A percentile compares a stretch with the other conserved stretches of the same genome.
phyloP scores from a whole-genome alignment of 1,140 invertebrate genomes.

The Geopemphigus sp. region DNA sequence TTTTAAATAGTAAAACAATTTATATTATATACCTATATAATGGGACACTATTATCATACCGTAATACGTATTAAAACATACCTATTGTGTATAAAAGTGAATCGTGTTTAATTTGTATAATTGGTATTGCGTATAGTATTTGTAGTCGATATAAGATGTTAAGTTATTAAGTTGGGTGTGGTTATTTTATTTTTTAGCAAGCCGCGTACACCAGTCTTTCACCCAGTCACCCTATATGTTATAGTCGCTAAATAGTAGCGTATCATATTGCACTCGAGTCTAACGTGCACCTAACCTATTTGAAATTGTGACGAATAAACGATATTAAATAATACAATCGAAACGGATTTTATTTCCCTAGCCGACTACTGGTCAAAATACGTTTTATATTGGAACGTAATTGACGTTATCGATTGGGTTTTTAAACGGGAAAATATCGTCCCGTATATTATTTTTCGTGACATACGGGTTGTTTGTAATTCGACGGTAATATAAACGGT shows the following conservation, averaged over 20 bases:
- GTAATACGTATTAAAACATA: too few relatives aligned
- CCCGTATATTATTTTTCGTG: background rate
- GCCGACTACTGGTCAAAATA: too few relatives aligned
- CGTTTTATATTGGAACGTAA: background rate
- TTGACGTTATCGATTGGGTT: background rate
- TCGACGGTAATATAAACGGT: too few relatives aligned
- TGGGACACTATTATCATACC: too few relatives aligned
- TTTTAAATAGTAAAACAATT: too few relatives aligned
- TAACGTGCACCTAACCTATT: background rate
- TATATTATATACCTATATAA: too few relatives aligned
- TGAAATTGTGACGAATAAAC: background rate
- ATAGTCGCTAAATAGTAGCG: too few relatives aligned
- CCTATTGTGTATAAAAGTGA: too few relatives aligned
- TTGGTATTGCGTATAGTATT: background rate
- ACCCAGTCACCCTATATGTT: background rate
- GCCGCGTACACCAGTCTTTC: background rate
- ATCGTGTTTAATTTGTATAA: too few relatives aligned
- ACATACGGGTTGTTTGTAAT: too few relatives aligned
- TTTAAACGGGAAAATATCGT: background rate
- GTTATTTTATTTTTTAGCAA: slow-evolving; percentile 1
- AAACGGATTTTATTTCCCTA: background rate
- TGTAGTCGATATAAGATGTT: background rate
- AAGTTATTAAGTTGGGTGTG: background rate
- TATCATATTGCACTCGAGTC: background rate
- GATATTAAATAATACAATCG: background rate